Evolutionary conservation across 2,888 invertebrate species (phyloP).

Genomic region (Eupithecia inturbata): DNA sequence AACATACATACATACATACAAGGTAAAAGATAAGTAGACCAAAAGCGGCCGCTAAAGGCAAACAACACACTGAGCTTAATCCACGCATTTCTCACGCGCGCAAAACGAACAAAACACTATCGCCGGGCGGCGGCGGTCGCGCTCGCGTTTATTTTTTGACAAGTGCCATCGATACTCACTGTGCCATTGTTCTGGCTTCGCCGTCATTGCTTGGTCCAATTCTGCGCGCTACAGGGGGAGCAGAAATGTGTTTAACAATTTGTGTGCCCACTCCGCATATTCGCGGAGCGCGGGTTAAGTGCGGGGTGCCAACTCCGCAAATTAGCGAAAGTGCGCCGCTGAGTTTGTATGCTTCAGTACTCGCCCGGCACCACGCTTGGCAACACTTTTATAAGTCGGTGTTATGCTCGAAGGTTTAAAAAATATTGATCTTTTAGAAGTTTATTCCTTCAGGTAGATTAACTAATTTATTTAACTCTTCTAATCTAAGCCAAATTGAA

Average conservation of each 20-base stretch:
- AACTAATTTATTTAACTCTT: no score
- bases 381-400: no score
- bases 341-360: no score
- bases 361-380: no score
- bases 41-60: slow-evolving; percentile 16
- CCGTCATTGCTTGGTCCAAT: slow-evolving; percentile 68
- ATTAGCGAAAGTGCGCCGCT: no score
- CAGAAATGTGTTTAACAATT: slow-evolving; percentile 6
- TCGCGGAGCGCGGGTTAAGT: no score
- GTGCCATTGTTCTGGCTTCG: slow-evolving; percentile 72
- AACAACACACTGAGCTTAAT: slow-evolving; percentile 32
- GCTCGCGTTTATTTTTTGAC: slow-evolving; percentile 74
- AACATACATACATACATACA: neutral
- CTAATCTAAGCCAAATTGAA: no score
- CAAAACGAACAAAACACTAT: slow-evolving; percentile 47
- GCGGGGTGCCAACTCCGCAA: no score
- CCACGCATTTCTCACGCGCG: slow-evolving; percentile 40
- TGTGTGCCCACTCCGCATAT: no score
- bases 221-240: slow-evolving; percentile 49
- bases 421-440: no score
- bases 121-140: slow-evolving; percentile 54
- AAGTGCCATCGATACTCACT: slow-evolving; percentile 76
- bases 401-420: no score
- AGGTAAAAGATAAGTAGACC: neutral
- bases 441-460: no score